phyloP scores from a whole-genome alignment of 2,888 invertebrate genomes.

The Notodonta ziczac region DNA sequence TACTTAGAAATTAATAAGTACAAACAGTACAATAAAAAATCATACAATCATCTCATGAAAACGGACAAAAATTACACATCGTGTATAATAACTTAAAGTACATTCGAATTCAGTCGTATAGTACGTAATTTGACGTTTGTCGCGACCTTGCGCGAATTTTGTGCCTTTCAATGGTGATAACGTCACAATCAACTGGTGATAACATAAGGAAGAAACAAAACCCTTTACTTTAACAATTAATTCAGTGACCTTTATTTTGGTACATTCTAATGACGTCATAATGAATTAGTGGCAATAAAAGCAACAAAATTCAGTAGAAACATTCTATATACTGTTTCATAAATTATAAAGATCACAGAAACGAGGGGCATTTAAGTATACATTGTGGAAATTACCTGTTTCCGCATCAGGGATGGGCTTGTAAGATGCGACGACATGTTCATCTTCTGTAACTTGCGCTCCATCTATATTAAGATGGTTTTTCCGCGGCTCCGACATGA shows the following conservation, averaged over 20 bases:
- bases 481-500: conserved; percentile 76
- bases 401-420: conserved; percentile 85
- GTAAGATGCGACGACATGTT: conserved; percentile 74
- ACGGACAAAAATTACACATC: too few relatives aligned
- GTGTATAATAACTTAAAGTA: neutral
- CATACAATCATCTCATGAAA: too few relatives aligned
- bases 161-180: conserved; percentile 36
- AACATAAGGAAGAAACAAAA: conserved; percentile 13
- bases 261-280: conserved; percentile 25
- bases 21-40: neutral
- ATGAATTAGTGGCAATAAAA: conserved; percentile 9
- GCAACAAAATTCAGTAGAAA: neutral
- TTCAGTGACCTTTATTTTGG: neutral
- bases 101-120: conserved; percentile 38
- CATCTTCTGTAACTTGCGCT: conserved; percentile 79
- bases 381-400: conserved; percentile 61
- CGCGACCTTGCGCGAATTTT: conserved; percentile 30
- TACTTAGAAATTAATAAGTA: too few relatives aligned
- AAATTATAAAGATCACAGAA: neutral
- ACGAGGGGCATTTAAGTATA: too few relatives aligned
- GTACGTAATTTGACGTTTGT: conserved; percentile 44
- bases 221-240: conserved; percentile 8
- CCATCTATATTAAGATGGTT: conserved; percentile 76
- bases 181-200: conserved; percentile 23
- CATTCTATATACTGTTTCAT: neutral